Evolutionary conservation across 2,797 vertebrate genomes (phyloP).

Genomic region (Myotis planiceps): DNA sequence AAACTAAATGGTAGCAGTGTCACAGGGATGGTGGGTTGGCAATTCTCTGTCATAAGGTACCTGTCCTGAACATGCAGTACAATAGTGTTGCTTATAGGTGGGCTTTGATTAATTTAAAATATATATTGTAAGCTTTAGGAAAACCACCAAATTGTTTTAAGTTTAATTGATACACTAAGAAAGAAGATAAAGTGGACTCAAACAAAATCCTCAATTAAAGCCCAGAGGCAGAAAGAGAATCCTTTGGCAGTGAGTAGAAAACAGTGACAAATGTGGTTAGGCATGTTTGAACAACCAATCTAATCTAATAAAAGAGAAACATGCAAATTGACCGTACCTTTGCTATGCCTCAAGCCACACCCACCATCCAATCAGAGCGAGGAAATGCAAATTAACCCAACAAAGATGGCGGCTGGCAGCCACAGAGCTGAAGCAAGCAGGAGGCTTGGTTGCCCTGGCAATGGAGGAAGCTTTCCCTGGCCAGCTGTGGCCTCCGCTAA

Average conservation of each 20-base stretch:
- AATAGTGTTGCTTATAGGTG: background rate
- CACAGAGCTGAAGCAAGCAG: no score
- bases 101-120: no score
- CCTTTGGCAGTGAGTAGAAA: background rate
- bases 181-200: background rate
- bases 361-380: no score
- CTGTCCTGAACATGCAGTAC: rapidly evolving
- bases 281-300: background rate
- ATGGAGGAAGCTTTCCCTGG: no score
- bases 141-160: background rate
- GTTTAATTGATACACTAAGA: background rate
- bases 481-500: no score
- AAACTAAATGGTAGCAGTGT: rapidly evolving
- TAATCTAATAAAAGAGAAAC: no score
- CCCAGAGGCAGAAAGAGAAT: background rate
- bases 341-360: no score
- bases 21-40: rapidly evolving
- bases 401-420: no score
- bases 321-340: no score
- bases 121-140: background rate
- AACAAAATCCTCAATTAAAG: background rate
- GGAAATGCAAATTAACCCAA: no score
- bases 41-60: background rate
- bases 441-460: no score
- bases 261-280: background rate